Percentiles rank a stretch among this genome's conserved stretches.
These are phyloP conservation scores for Galago senegalensis DNA, from an alignment of 2,797 vertebrate species.

Conservation along the genomic window DNA sequence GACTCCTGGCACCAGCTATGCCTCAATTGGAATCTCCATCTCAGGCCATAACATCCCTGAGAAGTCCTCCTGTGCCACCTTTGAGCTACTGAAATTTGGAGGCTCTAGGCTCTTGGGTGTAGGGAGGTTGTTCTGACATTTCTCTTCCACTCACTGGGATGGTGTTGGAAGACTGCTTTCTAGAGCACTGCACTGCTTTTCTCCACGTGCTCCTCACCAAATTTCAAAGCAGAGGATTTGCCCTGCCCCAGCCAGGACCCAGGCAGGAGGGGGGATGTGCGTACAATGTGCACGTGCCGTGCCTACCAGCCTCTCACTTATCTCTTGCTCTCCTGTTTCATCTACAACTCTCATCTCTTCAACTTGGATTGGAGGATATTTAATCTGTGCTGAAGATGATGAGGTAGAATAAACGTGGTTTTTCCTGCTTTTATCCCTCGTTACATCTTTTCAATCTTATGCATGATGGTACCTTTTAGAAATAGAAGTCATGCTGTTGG, in stretches of 20 bases:
- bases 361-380: not conserved
- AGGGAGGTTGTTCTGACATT: not conserved
- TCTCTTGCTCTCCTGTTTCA: not conserved
- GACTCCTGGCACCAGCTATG: not conserved
- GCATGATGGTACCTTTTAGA: not conserved
- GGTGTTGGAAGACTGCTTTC: not conserved
- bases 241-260: rapidly evolving
- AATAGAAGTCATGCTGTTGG: not conserved
- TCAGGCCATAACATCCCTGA: not conserved
- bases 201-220: not conserved
- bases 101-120: not conserved
- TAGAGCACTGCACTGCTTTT: not conserved
- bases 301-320: not conserved
- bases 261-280: not conserved
- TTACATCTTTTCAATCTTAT: not conserved
- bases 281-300: rapidly evolving
- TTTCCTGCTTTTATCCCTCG: not conserved
- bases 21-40: rapidly evolving
- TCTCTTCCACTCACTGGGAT: not conserved
- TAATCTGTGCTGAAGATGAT: not conserved
- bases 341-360: not conserved
- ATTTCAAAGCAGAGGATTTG: not conserved
- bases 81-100: not conserved
- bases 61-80: not conserved
- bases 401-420: not conserved